A percentile compares a stretch with the other conserved stretches of the same genome.
Conservation (phyloP, 2,113 vertebrate species). For the Thamnaconus septentrionalis region DNA sequence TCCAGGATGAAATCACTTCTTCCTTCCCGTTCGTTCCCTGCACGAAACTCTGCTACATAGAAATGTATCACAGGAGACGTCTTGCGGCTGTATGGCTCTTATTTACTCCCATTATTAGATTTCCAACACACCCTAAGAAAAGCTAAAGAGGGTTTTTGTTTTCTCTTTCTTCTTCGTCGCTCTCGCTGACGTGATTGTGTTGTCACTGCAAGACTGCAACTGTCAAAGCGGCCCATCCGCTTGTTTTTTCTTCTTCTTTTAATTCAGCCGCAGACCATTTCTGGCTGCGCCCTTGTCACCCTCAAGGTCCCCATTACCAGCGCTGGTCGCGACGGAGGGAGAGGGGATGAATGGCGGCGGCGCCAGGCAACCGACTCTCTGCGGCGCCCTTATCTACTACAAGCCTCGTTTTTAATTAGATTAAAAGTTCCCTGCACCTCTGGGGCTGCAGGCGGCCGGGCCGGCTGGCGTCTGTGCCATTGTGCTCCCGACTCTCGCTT, state of each 20-base stretch:
- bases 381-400: conserved; percentile 61
- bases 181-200: conserved; percentile 50
- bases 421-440: conserved; percentile 58
- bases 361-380: conserved; percentile 42
- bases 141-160: not conserved
- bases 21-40: too few relatives aligned
- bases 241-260: too few relatives aligned
- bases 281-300: conserved; percentile 16
- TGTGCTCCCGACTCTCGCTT: conserved; percentile 15
- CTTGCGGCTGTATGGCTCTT: too few relatives aligned
- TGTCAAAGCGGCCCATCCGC: conserved; percentile 45
- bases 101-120: not conserved
- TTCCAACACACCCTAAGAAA: not conserved
- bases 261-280: conserved; percentile 12
- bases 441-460: conserved; percentile 13
- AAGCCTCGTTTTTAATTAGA: conserved; percentile 70
- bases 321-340: conserved; percentile 37
- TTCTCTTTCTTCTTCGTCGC: conserved; percentile 19
- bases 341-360: conserved; percentile 29
- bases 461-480: conserved; percentile 10
- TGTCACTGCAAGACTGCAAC: conserved; percentile 45
- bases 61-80: too few relatives aligned
- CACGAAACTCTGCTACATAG: too few relatives aligned
- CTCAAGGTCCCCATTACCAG: conserved; percentile 41
- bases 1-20: too few relatives aligned